Evolutionary conservation across 2,888 invertebrate genomes (phyloP), one percentile per base, ranked within the genome.

Genomic region (Leptinotarsa tumamoca): DNA sequence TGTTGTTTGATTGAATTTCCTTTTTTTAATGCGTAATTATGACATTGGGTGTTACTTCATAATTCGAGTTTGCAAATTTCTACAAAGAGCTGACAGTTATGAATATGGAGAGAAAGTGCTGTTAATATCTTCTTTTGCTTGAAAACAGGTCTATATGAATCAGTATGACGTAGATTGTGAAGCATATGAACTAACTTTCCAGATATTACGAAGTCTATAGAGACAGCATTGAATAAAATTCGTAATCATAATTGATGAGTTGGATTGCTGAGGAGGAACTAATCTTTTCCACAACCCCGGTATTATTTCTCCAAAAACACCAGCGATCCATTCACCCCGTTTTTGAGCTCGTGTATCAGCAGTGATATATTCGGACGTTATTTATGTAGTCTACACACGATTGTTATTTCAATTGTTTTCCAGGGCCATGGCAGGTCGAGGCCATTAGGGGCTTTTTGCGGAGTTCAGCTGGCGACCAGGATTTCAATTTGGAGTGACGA

Each of bases 321-420:
- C 4, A 18, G 54, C 18, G 18, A 54, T 18, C 18, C 54, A 54
- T 18, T 54, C n/a, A 18, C 13, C 18, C n/a, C 14, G 54, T 54
- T 54, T 54, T 54, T 54, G 54, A 21, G 18, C 2, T 18, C 18
- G 18, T 54, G 54, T 18, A 54, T 54, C 18, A 18, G 13, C 54
- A 18, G 13, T 54, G 54, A 18, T 18, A 54, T 54, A 54, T 54
- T 54, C 14, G 54, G 54, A 54, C 54, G 54, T 54, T 13, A 54
- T 54, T 54, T 54, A 54, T 54, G 54, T 54, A 54, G 54, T 54
- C 54, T 54, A 54, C 54, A 54, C 54, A 54, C 54, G 54, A 54
- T 54, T 54, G 54, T 18, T 18, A 54, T 54, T 54, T 54, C 54
- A 54, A 54, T n/a, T 54, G 54, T 54, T 54, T 54, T 54, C 54